phyloP scores from a whole-genome alignment of 1,140 invertebrate species.

The Lordiphosa collinella region DNA sequence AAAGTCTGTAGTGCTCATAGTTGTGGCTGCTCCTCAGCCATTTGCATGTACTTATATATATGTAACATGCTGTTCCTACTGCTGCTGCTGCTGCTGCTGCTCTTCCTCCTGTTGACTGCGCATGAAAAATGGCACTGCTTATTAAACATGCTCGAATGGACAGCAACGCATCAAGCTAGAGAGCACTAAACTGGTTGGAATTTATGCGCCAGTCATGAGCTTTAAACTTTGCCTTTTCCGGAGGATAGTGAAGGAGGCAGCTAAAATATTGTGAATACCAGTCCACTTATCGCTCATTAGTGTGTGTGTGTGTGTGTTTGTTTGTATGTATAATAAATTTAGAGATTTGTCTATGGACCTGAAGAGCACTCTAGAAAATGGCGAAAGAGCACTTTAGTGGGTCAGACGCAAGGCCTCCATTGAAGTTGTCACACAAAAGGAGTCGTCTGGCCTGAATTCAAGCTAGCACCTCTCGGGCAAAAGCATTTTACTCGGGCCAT shows the following conservation, averaged over 20 bases:
- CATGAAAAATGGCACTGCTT: constrained; percentile 65
- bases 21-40: constrained; percentile 28
- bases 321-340: constrained; percentile 28
- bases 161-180: constrained; percentile 26
- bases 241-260: constrained; percentile 8
- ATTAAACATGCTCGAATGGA: constrained; percentile 68
- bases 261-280: constrained; percentile 7
- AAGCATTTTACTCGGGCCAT: constrained; percentile 1
- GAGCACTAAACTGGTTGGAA: constrained; percentile 38
- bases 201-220: constrained; percentile 42
- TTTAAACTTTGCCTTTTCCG: constrained; percentile 44
- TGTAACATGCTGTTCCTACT: constrained; percentile 19
- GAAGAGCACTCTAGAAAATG: no score
- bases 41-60: constrained; percentile 27
- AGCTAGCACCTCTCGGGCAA: not conserved
- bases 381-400: constrained; percentile 14
- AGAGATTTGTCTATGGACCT: not conserved
- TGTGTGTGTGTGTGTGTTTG: no score
- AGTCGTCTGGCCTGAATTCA: constrained; percentile 24
- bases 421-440: constrained; percentile 13
- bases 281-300: constrained; percentile 44
- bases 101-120: constrained; percentile 37
- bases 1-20: constrained; percentile 18
- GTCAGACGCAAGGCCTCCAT: constrained; percentile 7
- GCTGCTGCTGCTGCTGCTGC: constrained; percentile 9